Base-by-base conservation (phyloP, 2,888 invertebrate genomes). In the Drosophila borealis region DNA sequence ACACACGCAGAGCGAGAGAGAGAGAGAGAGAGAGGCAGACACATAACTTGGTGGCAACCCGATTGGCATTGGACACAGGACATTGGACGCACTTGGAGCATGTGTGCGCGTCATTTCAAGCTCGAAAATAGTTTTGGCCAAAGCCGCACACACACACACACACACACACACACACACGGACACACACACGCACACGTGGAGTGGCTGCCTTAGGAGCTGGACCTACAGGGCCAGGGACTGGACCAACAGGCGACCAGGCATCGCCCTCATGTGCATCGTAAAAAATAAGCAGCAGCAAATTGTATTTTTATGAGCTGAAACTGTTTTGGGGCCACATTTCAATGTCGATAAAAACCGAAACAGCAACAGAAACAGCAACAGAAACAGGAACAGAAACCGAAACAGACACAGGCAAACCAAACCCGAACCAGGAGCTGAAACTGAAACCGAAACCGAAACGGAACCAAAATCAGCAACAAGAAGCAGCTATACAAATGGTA, bases 261-360 rank as follows among this genome's bases (percentile, higher is more conserved):
- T 83, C 87, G 81, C 85, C 88, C 84, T 84, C 85, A 82, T 85
- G 85, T 88, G 85, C 85, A 88, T 85, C 88, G 86, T 85, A 88
- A 86, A 86, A 86, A 86, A 86, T 88, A 88, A 90, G 88, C 89
- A 90, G 90, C 88, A 84, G 90, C 88, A 90, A 90, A 90, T 91
- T 89, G 90, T 90, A 90, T 90, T 90, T 90, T 90, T 91, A 90
- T 90, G 91, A 90, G 89, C 89, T 86, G 83, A 89, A 90, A 90
- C 89, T 90, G 89, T 90, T 90, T 89, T 80, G 90, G 83, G 90
- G 90, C 84, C 90, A 86, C 89, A 89, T 89, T 90, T 90, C 84
- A 84, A 88, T 86, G 88, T 80, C 80, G 80, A 89, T 90, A 89
- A 90, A 90, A 89, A 75, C 85, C 62, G 37, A 42, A 70, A 55